Percentiles rank a stretch among this genome's conserved stretches.
phyloP scores from a whole-genome alignment of 2,113 vertebrate species.

The Takifugu bimaculatus region DNA sequence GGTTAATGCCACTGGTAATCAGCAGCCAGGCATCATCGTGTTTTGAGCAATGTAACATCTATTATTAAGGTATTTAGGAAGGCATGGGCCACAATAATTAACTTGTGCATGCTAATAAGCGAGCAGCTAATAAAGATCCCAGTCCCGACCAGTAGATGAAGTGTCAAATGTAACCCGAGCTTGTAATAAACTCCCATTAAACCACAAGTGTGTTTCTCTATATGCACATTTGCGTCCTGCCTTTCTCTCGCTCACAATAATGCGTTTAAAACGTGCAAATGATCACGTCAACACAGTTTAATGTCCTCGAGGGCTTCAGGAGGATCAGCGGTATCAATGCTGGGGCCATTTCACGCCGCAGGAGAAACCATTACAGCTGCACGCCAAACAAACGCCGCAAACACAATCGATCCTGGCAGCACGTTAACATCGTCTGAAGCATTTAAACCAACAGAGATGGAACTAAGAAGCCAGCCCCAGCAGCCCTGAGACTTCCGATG shows the following conservation, averaged over 20 bases:
- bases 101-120: no score
- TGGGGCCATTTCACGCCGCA: slow-evolving; percentile 8
- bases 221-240: not conserved
- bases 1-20: no score
- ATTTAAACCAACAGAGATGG: not conserved
- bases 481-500: not conserved
- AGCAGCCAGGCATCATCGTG: no score
- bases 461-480: not conserved
- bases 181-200: no score
- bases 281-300: slow-evolving; percentile 2
- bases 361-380: slow-evolving; percentile 28
- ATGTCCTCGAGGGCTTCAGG: slow-evolving; percentile 7
- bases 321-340: slow-evolving; percentile 20
- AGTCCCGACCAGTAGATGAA: no score
- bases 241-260: not conserved
- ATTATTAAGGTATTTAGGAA: no score
- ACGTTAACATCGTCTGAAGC: slow-evolving; percentile 4
- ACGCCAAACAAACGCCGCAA: slow-evolving; percentile 13
- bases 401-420: not conserved
- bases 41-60: no score
- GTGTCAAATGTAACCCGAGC: no score
- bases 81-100: no score
- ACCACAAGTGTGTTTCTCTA: no score
- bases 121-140: no score
- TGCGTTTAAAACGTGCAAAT: slow-evolving; percentile 2